These are phyloP conservation scores for Eulacestoma nigropectus DNA, from an alignment of 2,113 vertebrate species.

Conservation along the genomic window DNA sequence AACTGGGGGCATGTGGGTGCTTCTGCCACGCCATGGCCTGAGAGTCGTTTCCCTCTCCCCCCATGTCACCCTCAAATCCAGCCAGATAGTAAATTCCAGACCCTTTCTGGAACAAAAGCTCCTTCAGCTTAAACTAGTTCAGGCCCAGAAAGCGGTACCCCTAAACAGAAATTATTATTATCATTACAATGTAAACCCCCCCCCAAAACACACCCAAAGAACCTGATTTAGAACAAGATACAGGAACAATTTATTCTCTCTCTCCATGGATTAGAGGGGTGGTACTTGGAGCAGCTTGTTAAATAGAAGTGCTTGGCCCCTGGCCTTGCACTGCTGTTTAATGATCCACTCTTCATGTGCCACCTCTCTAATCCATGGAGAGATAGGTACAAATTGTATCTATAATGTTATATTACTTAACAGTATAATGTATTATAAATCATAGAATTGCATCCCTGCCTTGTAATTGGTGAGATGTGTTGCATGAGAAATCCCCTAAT, in stretches of 20 bases:
- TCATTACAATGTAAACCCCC: not conserved
- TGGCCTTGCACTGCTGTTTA: constrained; percentile 77
- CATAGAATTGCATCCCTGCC: constrained; percentile 76
- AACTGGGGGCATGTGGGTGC: not conserved
- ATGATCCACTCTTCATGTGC: constrained; percentile 77
- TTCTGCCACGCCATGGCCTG: not conserved
- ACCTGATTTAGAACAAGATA: constrained; percentile 62
- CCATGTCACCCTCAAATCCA: fast-evolving
- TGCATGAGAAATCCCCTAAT: constrained; percentile 76
- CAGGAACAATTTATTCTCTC: constrained; percentile 71
- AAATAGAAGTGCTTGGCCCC: constrained; percentile 80
- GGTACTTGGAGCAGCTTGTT: constrained; percentile 79
- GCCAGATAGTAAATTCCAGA: not conserved
- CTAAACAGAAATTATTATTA: constrained; percentile 18
- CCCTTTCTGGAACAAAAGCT: not conserved
- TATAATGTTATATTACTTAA: constrained; percentile 84
- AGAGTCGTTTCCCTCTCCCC: not conserved
- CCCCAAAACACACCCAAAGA: not conserved
- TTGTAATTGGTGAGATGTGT: constrained; percentile 79
- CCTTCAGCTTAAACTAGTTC: not conserved
- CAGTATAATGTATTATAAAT: constrained; percentile 82
- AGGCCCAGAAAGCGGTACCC: not conserved
- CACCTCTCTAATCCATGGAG: constrained; percentile 79
- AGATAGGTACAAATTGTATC: constrained; percentile 81
- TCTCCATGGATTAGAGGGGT: constrained; percentile 74